phyloP scores from a whole-genome alignment of 35 echinoderm and acorn worm species.

The Lytechinus pictus region DNA sequence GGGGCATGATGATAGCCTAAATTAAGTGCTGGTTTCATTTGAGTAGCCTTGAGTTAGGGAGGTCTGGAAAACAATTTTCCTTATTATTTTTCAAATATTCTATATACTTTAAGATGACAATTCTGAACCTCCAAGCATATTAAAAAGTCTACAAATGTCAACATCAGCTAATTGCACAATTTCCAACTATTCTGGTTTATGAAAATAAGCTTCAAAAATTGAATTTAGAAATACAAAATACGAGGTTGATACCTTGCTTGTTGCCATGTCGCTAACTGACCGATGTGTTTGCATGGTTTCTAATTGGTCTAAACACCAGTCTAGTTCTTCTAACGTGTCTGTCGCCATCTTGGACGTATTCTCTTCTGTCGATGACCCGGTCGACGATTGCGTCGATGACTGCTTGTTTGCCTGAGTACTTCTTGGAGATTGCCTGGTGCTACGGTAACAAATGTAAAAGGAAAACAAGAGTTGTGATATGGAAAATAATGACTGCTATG shows the following conservation, averaged over 20 bases:
- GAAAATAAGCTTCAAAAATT: no score
- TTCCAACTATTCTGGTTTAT: no score
- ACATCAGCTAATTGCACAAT: no score
- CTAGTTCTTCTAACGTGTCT: constrained; percentile 93
- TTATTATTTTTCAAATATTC: no score
- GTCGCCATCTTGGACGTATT: constrained; percentile 80
- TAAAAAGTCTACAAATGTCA: no score
- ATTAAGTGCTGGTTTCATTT: no score
- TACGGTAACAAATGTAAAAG: background rate
- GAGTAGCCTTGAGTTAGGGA: no score
- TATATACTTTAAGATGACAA: no score
- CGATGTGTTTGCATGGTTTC: constrained; percentile 96
- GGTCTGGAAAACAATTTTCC: no score
- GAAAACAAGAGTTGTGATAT: background rate
- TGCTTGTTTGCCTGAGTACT: constrained; percentile 42
- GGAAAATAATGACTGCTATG: background rate
- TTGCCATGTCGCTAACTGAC: constrained; percentile 95
- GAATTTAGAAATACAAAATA: no score
- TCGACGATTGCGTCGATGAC: constrained; percentile 33
- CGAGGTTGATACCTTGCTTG: constrained; percentile 81
- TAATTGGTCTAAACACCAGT: constrained; percentile 97
- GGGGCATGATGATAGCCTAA: no score
- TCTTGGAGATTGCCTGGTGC: constrained; percentile 60
- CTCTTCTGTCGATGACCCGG: constrained; percentile 65
- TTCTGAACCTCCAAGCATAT: no score